Evolutionary conservation across 2,113 vertebrate species (phyloP).

Genomic region (Anguilla rostrata): DNA sequence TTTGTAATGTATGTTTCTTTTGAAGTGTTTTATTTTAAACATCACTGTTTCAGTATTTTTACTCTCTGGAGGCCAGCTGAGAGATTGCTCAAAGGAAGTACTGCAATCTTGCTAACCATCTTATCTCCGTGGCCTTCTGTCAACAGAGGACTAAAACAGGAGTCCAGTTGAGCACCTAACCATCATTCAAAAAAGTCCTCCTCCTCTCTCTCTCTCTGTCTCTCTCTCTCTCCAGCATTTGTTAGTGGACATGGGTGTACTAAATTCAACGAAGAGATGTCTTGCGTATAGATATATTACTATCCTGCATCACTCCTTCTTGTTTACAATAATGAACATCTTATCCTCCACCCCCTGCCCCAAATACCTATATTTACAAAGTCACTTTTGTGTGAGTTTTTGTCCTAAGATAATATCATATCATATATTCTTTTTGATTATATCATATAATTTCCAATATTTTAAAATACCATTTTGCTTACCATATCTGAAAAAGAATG

Average conservation of each 20-base stretch:
- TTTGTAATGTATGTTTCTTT: neutral
- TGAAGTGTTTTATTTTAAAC: slow-evolving; percentile 5
- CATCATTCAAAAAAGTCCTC: neutral
- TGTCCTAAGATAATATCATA: too few species aligned
- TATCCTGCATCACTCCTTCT: neutral
- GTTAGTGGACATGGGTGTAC: neutral
- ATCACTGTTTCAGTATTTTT: slow-evolving; percentile 12
- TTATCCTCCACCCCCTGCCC: too few species aligned
- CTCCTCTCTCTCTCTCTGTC: neutral
- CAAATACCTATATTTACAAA: neutral
- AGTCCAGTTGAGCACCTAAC: slow-evolving; percentile 10
- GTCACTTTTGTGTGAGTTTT: neutral
- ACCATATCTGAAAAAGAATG: neutral
- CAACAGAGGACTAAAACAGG: slow-evolving; percentile 14
- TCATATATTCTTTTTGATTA: too few species aligned
- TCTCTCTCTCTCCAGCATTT: neutral
- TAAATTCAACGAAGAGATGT: too few species aligned
- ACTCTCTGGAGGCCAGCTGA: neutral
- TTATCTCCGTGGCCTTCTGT: slow-evolving; percentile 21
- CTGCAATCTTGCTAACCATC: slow-evolving; percentile 22
- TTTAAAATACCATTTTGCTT: too few species aligned
- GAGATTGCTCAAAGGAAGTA: slow-evolving; percentile 24
- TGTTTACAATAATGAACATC: too few species aligned
- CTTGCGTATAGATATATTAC: neutral
- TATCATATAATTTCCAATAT: too few species aligned